Percentiles rank a stretch among this genome's conserved stretches.
These are phyloP conservation scores for Physella acuta DNA, from an alignment of 1,140 invertebrate genomes.

Conservation along the genomic window DNA sequence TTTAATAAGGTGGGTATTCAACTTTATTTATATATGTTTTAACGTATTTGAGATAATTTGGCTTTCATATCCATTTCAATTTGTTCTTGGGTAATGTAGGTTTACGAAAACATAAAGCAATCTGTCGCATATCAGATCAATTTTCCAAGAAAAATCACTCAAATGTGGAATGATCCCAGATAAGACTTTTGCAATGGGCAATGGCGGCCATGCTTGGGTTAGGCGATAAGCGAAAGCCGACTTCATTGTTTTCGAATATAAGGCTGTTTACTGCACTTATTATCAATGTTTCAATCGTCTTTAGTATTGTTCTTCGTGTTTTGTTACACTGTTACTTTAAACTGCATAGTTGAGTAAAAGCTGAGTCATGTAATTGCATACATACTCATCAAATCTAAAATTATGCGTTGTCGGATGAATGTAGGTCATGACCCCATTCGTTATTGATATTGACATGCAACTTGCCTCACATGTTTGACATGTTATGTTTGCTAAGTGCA, in stretches of 20 bases:
- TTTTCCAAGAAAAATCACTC: slow-evolving; percentile 8
- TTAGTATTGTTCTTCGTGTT: too few relatives aligned
- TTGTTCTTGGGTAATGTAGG: neutral
- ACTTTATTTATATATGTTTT: slow-evolving; percentile 2
- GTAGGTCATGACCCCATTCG: too few relatives aligned
- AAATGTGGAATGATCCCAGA: slow-evolving; percentile 10
- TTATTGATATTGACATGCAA: too few relatives aligned
- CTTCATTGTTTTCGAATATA: neutral
- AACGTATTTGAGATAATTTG: neutral
- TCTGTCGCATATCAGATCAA: neutral
- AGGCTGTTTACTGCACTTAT: neutral
- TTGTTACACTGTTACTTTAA: too few relatives aligned
- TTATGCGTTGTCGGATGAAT: too few relatives aligned
- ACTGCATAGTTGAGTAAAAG: too few relatives aligned
- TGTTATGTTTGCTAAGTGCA: too few relatives aligned
- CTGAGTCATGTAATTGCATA: too few relatives aligned
- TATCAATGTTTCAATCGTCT: too few relatives aligned
- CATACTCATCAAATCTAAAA: too few relatives aligned
- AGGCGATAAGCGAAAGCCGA: neutral
- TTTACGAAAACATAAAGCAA: neutral
- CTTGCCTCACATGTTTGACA: too few relatives aligned
- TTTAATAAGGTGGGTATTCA: slow-evolving; percentile 44
- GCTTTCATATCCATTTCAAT: slow-evolving; percentile 10
- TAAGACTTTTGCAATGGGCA: slow-evolving; percentile 14
- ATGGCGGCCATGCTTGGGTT: slow-evolving; percentile 22